Conservation (phyloP, 2,113 vertebrate species). For the Epinephelus cyanopodus region DNA sequence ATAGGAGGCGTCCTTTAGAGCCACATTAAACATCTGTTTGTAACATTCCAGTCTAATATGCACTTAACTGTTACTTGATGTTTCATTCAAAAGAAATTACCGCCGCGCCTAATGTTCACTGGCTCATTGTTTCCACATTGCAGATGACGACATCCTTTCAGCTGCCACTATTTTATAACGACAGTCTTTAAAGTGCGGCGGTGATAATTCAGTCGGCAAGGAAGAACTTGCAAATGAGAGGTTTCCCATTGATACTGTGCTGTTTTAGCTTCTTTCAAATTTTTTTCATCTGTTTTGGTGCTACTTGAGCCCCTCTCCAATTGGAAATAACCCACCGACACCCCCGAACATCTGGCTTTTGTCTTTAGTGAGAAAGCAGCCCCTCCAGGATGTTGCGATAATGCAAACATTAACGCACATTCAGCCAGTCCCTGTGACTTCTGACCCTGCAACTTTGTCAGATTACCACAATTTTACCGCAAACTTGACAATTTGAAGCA, state of each 20-base stretch:
- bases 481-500: no score
- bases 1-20: slow-evolving; percentile 25
- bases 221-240: neutral
- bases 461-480: no score
- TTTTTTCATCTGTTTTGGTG: neutral
- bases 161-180: slow-evolving; percentile 5
- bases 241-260: neutral
- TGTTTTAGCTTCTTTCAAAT: neutral
- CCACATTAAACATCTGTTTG: slow-evolving; percentile 66
- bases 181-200: slow-evolving; percentile 7
- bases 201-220: neutral
- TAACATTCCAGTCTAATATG: slow-evolving; percentile 29
- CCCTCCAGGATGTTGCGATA: no score
- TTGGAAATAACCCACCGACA: no score
- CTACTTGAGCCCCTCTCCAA: neutral
- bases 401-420: no score
- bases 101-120: slow-evolving; percentile 42
- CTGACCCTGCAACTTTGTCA: no score
- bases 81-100: slow-evolving; percentile 55
- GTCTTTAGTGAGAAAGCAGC: no score
- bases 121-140: slow-evolving; percentile 61
- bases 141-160: slow-evolving; percentile 32
- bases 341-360: no score
- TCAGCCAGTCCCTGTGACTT: no score
- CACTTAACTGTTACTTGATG: slow-evolving; percentile 22